These are phyloP conservation scores for Stenoptilia bipunctidactyla DNA, from an alignment of 2,888 invertebrate species.

Conservation along the genomic window DNA sequence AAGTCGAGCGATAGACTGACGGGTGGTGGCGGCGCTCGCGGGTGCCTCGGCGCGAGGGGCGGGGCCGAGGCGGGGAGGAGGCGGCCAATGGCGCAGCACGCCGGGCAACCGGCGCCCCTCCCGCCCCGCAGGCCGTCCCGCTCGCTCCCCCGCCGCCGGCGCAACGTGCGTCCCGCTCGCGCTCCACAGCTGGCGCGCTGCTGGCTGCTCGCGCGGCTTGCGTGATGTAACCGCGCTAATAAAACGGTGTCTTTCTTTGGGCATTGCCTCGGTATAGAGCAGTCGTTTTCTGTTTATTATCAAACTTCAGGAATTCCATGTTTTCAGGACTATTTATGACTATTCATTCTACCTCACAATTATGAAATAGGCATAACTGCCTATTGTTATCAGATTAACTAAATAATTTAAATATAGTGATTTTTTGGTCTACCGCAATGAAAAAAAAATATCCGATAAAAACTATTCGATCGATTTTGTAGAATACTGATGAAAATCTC, in stretches of 20 bases:
- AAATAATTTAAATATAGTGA: no score
- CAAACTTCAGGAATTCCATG: no score
- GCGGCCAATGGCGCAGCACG: slow-evolving; percentile 37
- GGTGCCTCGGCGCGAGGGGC: slow-evolving; percentile 37
- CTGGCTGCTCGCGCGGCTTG: background rate
- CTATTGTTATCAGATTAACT: no score
- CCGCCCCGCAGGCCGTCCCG: slow-evolving; percentile 24
- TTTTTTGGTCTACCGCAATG: no score
- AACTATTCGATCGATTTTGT: no score
- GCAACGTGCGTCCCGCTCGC: slow-evolving; percentile 26
- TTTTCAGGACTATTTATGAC: no score
- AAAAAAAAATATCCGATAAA: no score
- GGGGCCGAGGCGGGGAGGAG: slow-evolving; percentile 45
- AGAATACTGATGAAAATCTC: no score
- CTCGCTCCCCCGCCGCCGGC: slow-evolving; percentile 39
- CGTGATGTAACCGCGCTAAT: background rate
- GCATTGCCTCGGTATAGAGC: background rate
- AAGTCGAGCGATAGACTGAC: slow-evolving; percentile 60
- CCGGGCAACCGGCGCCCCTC: slow-evolving; percentile 54
- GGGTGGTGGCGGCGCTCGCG: slow-evolving; percentile 33
- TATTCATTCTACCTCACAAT: no score
- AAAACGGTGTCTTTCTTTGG: background rate
- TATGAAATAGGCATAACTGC: no score
- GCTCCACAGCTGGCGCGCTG: background rate
- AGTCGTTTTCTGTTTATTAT: background rate